Conservation (phyloP, 2,888 invertebrate species). For the Acleris holmiana region DNA sequence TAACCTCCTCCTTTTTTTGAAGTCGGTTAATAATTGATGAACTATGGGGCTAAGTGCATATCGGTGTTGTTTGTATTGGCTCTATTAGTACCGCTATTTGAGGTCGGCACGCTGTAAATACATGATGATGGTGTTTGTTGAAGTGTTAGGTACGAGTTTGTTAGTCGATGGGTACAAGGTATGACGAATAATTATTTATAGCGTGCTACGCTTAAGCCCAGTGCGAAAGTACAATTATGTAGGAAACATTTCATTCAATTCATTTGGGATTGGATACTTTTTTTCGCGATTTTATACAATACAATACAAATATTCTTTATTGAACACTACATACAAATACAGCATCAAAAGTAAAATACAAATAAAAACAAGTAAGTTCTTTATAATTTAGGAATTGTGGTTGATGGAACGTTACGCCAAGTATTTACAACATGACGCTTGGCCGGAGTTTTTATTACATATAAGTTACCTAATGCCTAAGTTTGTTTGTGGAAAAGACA, state of each 20-base stretch:
- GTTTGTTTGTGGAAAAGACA: too few relatives aligned
- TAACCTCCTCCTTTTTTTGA: too few relatives aligned
- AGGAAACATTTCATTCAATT: not conserved
- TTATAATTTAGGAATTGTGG: too few relatives aligned
- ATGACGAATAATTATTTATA: conserved; percentile 36
- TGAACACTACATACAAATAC: too few relatives aligned
- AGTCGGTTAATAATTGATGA: too few relatives aligned
- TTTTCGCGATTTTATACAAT: not conserved
- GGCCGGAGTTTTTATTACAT: too few relatives aligned
- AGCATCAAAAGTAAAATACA: too few relatives aligned
- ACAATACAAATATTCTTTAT: too few relatives aligned
- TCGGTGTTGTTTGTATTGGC: not conserved
- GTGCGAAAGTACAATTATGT: conserved; percentile 7
- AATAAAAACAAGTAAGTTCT: too few relatives aligned
- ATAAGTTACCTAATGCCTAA: too few relatives aligned
- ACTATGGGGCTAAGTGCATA: not conserved
- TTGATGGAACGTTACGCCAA: too few relatives aligned
- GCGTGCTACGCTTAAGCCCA: not conserved
- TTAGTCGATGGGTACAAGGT: not conserved
- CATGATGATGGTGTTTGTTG: conserved; percentile 17
- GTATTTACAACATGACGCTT: too few relatives aligned
- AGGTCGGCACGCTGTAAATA: conserved; percentile 17
- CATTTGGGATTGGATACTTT: not conserved
- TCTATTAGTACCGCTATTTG: not conserved
- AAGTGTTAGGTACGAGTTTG: conserved; percentile 15